Base-by-base conservation (phyloP, 2,113 vertebrate genomes). In the Phrynocephalus versicolor region DNA sequence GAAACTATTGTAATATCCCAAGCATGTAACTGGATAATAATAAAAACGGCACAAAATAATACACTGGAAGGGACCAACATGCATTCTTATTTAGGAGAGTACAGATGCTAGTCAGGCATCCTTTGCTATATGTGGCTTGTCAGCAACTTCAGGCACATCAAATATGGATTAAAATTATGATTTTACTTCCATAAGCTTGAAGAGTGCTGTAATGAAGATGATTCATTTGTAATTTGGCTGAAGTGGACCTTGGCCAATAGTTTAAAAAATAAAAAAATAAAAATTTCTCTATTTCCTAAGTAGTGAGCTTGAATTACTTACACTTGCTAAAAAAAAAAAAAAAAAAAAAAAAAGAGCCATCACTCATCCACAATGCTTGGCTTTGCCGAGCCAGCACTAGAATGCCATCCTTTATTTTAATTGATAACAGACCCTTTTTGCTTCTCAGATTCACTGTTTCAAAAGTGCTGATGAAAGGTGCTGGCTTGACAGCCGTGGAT, bases 221-320 rank as follows among this genome's bases (percentile, higher is more conserved):
- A 80, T 86, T 55, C 57, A 81, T 86, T 86, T 80, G 41, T 73
- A 85, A 80, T 73, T 57, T 80, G 57, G 69, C 77, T 80, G 30
- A 71, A 74, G 37, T 75, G 27, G 6, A 62, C 62, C 57, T 60
- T 73, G 81, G 76, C 57, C 19, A 27, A 65, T 80, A 65, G 70
- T 64, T 74, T 86, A 74, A 74, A 86, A 86, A 86, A 14, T 41
- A 73, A 81, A 58, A 37, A 86, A 73, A 35, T 70, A 19, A 39
- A 83, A 85, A 79, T 6, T 51, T 10, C 64, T 30, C 58, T 86
- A 74, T 81, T 86, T 73, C 69, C 78, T 86, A 86, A 86, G 84
- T 86, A 86, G 78, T 86, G 80, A 79, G 58, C 78, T 74, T 51
- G 70, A 86, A 86, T 86, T 73, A 81, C 77, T 85, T 85, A 84